Evolutionary conservation across 2,888 invertebrate species (phyloP).

Genomic region (Conomelus anceps): DNA sequence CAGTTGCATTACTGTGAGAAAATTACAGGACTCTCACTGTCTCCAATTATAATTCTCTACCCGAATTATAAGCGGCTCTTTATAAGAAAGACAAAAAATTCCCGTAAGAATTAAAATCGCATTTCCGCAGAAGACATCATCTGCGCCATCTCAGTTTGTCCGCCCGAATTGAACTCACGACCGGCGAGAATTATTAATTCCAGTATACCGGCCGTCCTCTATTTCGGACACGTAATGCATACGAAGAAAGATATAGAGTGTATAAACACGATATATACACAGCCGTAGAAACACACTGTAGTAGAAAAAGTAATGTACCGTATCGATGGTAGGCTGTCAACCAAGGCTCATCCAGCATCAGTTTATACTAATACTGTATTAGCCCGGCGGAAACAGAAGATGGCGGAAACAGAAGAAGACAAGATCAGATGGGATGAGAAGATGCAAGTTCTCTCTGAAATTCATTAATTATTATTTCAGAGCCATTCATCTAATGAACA

Average conservation of each 20-base stretch:
- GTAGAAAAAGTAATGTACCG: not conserved
- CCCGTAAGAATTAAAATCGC: not conserved
- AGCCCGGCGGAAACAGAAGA: not conserved
- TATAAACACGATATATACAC: not conserved
- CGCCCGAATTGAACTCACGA: not conserved
- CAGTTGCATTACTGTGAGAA: not conserved
- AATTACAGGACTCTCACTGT: not conserved
- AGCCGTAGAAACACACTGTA: too few relatives aligned
- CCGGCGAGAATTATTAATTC: not conserved
- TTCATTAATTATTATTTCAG: not conserved
- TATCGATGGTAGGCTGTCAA: not conserved
- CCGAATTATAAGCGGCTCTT: not conserved
- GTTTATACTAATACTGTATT: too few relatives aligned
- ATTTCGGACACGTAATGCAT: not conserved
- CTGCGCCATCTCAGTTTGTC: too few relatives aligned
- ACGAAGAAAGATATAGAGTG: not conserved
- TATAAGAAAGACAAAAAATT: not conserved
- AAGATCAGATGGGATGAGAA: too few relatives aligned
- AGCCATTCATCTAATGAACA: not conserved
- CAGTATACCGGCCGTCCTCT: not conserved
- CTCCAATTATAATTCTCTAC: not conserved
- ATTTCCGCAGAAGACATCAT: not conserved
- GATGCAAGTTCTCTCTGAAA: not conserved
- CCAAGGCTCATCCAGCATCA: not conserved
- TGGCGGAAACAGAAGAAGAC: not conserved